Evolutionary conservation across 2,113 vertebrate species (phyloP), one percentile per base, ranked within the genome.

Genomic region (Ammodytes marinus): DNA sequence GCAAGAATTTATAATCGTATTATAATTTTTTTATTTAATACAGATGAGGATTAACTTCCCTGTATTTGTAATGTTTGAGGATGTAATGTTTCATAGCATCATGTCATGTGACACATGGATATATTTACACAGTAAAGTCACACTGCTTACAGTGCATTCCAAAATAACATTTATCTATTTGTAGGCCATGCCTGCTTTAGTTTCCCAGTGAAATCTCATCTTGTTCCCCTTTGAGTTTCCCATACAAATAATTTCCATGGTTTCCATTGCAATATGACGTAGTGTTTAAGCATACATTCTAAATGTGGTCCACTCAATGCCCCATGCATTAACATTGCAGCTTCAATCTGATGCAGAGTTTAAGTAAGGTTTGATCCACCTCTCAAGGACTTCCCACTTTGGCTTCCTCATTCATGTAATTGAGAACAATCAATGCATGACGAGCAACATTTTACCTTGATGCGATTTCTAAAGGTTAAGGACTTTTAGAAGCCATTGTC

Each of bases 211-310:
- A 69, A 55, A 82, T 80, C 61, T 82, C 71, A 78, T 57, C 59
- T 76, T 50, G 67, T 77, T 80, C 50, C 47, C 10, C 12, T 6
- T 53, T 64, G 69, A 69, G 69, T 79, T 73, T 50, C 49, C 67
- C 69, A 83, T 80, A 75, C 66, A 85, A 85, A 89, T 60, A 70
- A 64, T 69, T 15, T 52, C 68, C 45, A 58, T 64, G 71, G 77
- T 74, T 80, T 84, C 55, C 13, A 15, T 47, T 55, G 73, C 53
- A 79, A 63, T 66, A 74, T 45, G 64, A 47, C 54, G 45, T 11
- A 37, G 66, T 61, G n/a, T 69, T 67, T 53, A 46, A 40, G 50
- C 65, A 40, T 67, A 75, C 59, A 45, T 53, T 59, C 17, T 35
- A 17, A 42, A 9, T 7, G 39, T 4, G 37, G 19, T 49, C 50